Evolutionary conservation across 2,113 vertebrate genomes (phyloP).

Genomic region (Dicrurus megarhynchus): DNA sequence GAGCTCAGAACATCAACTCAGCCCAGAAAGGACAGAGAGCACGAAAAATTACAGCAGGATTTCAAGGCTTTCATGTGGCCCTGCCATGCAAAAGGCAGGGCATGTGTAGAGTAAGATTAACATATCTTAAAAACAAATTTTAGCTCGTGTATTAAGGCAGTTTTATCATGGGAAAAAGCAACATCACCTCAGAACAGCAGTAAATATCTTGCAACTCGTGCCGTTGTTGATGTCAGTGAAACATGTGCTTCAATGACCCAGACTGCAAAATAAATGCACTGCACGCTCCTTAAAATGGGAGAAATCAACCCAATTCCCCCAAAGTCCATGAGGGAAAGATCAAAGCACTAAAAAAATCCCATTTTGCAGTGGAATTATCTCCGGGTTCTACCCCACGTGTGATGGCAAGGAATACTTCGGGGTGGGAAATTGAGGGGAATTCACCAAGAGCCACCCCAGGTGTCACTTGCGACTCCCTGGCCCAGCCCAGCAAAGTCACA

Average conservation of each 20-base stretch:
- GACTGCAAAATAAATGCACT: neutral
- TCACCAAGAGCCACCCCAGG: neutral
- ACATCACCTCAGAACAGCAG: neutral
- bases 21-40: neutral
- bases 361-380: neutral
- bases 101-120: neutral
- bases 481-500: neutral
- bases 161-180: neutral
- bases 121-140: neutral
- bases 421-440: neutral
- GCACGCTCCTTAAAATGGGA: neutral
- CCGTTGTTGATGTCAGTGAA: neutral
- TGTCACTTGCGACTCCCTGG: neutral
- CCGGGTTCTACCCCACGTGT: fast-evolving
- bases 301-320: neutral
- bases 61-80: neutral
- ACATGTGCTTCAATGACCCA: neutral
- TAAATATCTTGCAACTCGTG: neutral
- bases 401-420: neutral
- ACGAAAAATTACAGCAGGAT: neutral
- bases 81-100: neutral
- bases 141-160: neutral
- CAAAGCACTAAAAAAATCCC: neutral
- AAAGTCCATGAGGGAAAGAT: neutral
- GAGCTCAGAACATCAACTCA: neutral